These are phyloP conservation scores for Lordiphosa andalusiaca DNA, from an alignment of 2,888 invertebrate species.

Conservation along the genomic window DNA sequence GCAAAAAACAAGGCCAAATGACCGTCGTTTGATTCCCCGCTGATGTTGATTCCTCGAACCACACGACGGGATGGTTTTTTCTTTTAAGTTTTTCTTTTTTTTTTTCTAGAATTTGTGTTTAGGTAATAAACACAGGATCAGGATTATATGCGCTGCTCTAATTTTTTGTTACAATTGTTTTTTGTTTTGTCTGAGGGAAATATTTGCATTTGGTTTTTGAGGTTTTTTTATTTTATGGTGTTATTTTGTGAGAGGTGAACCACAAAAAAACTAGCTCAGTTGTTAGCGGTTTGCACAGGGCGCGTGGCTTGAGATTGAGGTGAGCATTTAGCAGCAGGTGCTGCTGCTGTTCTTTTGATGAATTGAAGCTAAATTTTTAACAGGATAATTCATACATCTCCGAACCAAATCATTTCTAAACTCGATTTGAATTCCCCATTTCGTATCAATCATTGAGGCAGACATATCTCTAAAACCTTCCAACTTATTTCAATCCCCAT, in stretches of 20 bases:
- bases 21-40: conserved; percentile 20
- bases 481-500: too few relatives aligned
- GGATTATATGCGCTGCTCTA: conserved; percentile 33
- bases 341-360: too few relatives aligned
- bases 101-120: conserved; percentile 19
- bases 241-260: conserved; percentile 31
- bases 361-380: too few relatives aligned
- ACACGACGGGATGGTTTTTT: conserved; percentile 18
- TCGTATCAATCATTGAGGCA: too few relatives aligned
- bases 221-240: conserved; percentile 9
- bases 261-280: conserved; percentile 36
- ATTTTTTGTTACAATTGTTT: conserved; percentile 58
- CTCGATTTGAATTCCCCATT: too few relatives aligned
- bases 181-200: conserved; percentile 22
- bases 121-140: conserved; percentile 13
- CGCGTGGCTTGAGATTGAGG: conserved; percentile 24
- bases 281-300: conserved; percentile 8
- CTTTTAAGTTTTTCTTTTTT: conserved; percentile 4
- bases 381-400: too few relatives aligned
- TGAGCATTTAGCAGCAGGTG: too few relatives aligned
- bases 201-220: conserved; percentile 27
- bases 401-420: too few relatives aligned
- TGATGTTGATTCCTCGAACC: conserved; percentile 25
- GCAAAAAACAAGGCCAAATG: conserved; percentile 51
- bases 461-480: too few relatives aligned